These are phyloP conservation scores for Fragum whitleyi DNA, from an alignment of 2,888 invertebrate genomes.

Conservation along the genomic window DNA sequence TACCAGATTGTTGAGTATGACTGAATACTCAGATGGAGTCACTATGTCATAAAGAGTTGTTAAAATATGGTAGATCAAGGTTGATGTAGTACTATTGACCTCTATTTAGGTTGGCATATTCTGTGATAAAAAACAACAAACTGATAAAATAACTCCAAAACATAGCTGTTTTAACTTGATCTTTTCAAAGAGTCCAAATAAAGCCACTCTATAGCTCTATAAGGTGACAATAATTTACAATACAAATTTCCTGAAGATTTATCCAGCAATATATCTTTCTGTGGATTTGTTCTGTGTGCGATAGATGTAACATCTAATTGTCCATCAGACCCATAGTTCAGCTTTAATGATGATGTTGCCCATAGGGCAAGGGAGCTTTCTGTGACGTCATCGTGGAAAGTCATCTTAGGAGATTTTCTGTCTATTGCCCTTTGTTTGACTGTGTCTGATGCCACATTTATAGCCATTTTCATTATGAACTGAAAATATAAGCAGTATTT, in stretches of 20 bases:
- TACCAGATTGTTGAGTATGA: no score
- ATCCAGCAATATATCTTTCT: slow-evolving; percentile 17
- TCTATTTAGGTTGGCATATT: no score
- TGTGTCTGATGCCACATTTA: slow-evolving; percentile 47
- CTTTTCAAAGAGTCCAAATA: slow-evolving; percentile 73
- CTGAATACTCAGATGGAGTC: no score
- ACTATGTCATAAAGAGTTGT: no score
- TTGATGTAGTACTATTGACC: no score
- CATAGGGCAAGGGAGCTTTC: slow-evolving; percentile 44
- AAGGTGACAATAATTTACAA: slow-evolving; percentile 76
- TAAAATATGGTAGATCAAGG: no score
- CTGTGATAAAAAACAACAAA: no score
- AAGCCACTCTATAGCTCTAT: slow-evolving; percentile 78
- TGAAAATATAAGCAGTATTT: not conserved
- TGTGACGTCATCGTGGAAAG: slow-evolving; percentile 52
- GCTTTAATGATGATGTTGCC: slow-evolving; percentile 34
- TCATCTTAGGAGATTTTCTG: slow-evolving; percentile 48
- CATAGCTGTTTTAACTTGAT: not conserved
- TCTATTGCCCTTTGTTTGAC: slow-evolving; percentile 50
- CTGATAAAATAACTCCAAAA: no score
- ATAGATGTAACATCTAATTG: slow-evolving; percentile 64
- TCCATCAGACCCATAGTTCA: slow-evolving; percentile 57
- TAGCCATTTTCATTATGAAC: slow-evolving; percentile 36
- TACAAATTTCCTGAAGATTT: slow-evolving; percentile 64
- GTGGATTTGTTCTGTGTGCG: slow-evolving; percentile 19